Conservation (phyloP, 2,797 vertebrate species). For the Masticophis lateralis region DNA sequence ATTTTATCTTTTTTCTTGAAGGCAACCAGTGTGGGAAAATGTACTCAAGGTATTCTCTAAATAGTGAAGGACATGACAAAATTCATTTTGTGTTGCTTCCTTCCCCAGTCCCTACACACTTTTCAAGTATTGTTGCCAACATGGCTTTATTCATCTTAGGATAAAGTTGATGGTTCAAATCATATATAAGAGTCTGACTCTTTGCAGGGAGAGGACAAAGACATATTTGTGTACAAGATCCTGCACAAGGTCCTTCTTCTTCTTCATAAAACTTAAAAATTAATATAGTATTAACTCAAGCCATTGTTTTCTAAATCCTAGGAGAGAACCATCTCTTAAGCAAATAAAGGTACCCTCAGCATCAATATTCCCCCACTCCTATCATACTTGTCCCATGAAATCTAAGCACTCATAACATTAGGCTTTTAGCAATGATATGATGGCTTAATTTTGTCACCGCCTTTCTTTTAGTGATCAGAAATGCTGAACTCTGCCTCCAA, state of each 20-base stretch:
- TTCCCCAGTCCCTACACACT: neutral
- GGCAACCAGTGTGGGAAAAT: neutral
- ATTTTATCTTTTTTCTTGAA: neutral
- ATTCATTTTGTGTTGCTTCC: conserved; percentile 2
- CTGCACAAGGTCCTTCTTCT: conserved; percentile 5
- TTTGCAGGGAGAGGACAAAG: conserved; percentile 25
- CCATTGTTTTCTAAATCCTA: conserved; percentile 18
- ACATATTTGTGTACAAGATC: neutral
- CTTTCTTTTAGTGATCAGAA: neutral
- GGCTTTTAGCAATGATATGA: conserved; percentile 11
- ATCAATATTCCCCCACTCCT: neutral
- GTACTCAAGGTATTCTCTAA: neutral
- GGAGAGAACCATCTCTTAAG: conserved; percentile 10
- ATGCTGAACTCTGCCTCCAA: neutral
- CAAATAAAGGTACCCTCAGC: neutral
- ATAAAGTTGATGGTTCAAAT: conserved; percentile 35
- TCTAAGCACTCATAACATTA: neutral
- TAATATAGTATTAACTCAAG: conserved; percentile 25
- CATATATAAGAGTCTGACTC: conserved; percentile 32
- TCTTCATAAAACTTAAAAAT: conserved; percentile 13
- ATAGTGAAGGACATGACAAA: conserved; percentile 33
- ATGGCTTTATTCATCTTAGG: conserved; percentile 2
- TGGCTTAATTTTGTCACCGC: neutral
- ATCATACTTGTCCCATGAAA: neutral
- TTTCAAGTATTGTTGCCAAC: conserved; percentile 21